Evolutionary conservation across 2,113 vertebrate species (phyloP).

Genomic region (Periophthalmus modestus): DNA sequence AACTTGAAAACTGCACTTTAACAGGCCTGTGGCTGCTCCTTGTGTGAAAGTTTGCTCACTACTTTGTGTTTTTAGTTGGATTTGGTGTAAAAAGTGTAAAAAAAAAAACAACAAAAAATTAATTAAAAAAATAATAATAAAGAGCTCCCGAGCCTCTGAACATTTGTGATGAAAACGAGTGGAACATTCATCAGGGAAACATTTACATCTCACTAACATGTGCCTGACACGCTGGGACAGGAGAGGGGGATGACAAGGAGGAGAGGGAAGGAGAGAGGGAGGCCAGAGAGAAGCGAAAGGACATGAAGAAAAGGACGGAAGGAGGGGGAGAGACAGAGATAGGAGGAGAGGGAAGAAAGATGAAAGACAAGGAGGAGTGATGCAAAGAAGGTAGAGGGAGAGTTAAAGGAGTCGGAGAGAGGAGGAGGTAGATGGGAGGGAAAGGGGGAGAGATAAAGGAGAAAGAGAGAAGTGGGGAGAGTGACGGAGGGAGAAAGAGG

Average conservation of each 20-base stretch:
- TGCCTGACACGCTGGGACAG: neutral
- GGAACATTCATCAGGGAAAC: neutral
- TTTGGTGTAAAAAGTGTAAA: neutral
- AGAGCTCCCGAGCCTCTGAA: neutral
- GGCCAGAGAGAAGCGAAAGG: neutral
- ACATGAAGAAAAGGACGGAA: no score
- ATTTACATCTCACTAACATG: conserved; percentile 1
- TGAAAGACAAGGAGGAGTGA: no score
- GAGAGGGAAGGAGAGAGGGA: neutral
- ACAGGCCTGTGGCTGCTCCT: no score
- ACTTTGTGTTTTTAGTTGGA: neutral
- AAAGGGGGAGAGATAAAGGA: no score
- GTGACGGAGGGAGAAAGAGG: neutral
- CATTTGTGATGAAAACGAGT: neutral
- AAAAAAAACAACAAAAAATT: no score
- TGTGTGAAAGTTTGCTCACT: neutral
- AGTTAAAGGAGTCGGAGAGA: neutral
- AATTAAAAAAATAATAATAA: no score
- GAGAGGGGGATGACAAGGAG: neutral
- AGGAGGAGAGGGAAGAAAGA: no score
- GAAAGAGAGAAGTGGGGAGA: no score
- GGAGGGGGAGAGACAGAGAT: neutral
- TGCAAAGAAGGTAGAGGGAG: no score
- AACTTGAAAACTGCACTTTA: no score
- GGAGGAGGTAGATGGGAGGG: no score